phyloP scores from a whole-genome alignment of 2,888 invertebrate genomes.

The Ormyrus nitidulus region DNA sequence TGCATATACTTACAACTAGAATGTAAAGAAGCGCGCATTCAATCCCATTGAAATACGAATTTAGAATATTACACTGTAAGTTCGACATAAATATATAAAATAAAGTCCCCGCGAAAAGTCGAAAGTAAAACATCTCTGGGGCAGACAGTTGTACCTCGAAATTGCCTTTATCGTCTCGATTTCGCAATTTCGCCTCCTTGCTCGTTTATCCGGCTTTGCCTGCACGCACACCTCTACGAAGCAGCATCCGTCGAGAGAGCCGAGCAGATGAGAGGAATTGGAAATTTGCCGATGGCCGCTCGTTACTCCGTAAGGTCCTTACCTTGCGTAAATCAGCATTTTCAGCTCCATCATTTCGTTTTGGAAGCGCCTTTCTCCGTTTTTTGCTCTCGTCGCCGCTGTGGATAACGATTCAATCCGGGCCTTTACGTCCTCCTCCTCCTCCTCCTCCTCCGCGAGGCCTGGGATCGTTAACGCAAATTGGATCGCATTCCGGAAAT shows the following conservation, averaged over 20 bases:
- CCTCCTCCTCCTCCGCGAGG: background rate
- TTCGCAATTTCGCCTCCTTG: slow-evolving; percentile 2
- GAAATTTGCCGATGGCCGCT: slow-evolving; percentile 29
- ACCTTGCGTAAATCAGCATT: slow-evolving; percentile 23
- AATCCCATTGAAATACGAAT: too few species aligned
- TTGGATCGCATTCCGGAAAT: slow-evolving; percentile 66
- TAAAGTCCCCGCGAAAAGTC: background rate
- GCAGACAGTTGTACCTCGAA: slow-evolving; percentile 22
- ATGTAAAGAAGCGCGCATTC: too few species aligned
- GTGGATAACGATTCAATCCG: slow-evolving; percentile 50
- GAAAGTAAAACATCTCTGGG: slow-evolving; percentile 34
- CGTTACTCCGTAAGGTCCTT: slow-evolving; percentile 21
- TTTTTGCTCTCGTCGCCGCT: background rate
- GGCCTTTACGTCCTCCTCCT: background rate
- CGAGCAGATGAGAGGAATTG: slow-evolving; percentile 20
- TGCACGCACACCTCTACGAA: background rate
- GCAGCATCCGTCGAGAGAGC: too few species aligned
- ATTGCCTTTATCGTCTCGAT: slow-evolving; percentile 14
- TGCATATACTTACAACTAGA: too few species aligned
- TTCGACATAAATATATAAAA: too few species aligned
- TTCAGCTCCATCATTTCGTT: slow-evolving; percentile 14
- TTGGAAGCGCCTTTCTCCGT: background rate
- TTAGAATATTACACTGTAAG: too few species aligned
- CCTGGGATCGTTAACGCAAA: slow-evolving; percentile 64
- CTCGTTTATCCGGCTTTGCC: slow-evolving; percentile 1